These are phyloP conservation scores for Dicaeum eximium DNA, from an alignment of 2,113 vertebrate genomes.

Conservation along the genomic window DNA sequence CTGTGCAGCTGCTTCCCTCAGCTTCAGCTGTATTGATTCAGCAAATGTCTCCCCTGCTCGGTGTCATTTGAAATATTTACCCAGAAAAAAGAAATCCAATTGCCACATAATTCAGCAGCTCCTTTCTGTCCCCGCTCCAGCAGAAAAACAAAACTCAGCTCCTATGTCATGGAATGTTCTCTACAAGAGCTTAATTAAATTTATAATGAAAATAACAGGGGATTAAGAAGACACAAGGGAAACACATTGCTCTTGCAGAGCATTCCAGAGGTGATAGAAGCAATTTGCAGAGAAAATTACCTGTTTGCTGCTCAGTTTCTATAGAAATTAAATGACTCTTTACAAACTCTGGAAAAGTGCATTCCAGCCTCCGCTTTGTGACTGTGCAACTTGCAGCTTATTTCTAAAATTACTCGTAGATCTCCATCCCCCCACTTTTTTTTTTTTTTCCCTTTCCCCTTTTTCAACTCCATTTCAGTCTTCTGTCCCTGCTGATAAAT, in stretches of 20 bases:
- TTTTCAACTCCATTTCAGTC: neutral
- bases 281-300: conserved; percentile 49
- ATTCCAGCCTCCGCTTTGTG: conserved; percentile 30
- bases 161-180: neutral
- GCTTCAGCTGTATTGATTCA: neutral
- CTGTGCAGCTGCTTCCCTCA: neutral
- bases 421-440: neutral
- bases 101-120: conserved; percentile 2
- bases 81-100: neutral
- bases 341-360: conserved; percentile 27
- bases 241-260: conserved; percentile 8
- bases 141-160: neutral
- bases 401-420: neutral
- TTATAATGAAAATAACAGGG: conserved; percentile 44
- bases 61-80: neutral
- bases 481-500: conserved; percentile 17
- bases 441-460: neutral
- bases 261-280: conserved; percentile 15
- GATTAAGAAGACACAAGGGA: conserved; percentile 22
- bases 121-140: neutral
- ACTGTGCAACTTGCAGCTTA: conserved; percentile 26
- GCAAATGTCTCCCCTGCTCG: neutral
- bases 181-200: conserved; percentile 47
- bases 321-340: conserved; percentile 52
- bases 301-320: conserved; percentile 57